A percentile compares a stretch with the other conserved stretches of the same genome.
Evolutionary conservation across 2,113 vertebrate genomes (phyloP).

Genomic region (Aix galericulata): DNA sequence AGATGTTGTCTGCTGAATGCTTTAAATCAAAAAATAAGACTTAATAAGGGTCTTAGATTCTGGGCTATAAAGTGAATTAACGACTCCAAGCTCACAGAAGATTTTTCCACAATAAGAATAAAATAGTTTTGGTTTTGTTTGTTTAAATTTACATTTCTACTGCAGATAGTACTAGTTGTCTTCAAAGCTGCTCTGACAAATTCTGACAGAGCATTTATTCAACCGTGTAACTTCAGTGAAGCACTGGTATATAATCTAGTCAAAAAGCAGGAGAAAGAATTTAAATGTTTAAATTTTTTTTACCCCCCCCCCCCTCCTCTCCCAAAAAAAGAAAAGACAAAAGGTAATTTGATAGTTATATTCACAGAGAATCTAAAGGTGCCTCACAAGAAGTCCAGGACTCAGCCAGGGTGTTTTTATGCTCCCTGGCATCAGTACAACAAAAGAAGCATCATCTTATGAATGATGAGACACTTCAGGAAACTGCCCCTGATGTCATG

Average conservation of each 20-base stretch:
- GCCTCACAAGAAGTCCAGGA: background rate
- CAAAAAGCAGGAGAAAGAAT: background rate
- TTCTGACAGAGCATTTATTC: background rate
- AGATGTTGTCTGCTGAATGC: background rate
- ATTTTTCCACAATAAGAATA: rapidly evolving
- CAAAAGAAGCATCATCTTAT: background rate
- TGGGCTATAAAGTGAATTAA: background rate
- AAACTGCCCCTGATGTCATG: background rate
- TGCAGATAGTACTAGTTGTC: background rate
- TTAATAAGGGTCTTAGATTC: background rate
- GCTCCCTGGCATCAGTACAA: background rate
- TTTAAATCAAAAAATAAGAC: background rate
- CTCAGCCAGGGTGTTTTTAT: background rate
- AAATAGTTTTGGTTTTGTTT: background rate
- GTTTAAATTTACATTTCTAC: background rate
- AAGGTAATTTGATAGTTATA: background rate
- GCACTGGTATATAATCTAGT: background rate
- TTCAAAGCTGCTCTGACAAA: background rate
- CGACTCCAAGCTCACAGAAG: background rate
- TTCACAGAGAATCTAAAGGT: background rate
- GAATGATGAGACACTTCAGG: background rate
- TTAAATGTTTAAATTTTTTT: background rate
- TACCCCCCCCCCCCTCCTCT: too few species aligned
- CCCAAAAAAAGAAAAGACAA: rapidly evolving
- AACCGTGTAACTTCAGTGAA: background rate